Evolutionary conservation across 2,888 invertebrate species (phyloP), one percentile per base, ranked within the genome.

Genomic region (Ochropleura leucogaster): DNA sequence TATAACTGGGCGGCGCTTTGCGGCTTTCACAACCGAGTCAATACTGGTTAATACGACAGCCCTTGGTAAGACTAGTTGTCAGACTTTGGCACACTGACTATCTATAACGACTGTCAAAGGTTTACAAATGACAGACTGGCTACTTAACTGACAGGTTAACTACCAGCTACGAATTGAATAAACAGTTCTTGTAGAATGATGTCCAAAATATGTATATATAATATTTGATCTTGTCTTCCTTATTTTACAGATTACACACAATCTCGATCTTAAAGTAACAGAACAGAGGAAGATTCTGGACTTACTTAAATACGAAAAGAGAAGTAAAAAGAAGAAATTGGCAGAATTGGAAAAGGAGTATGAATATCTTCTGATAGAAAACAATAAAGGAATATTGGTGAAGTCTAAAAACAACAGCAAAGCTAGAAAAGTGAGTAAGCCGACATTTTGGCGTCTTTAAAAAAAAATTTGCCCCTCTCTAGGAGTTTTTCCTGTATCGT

Each of bases 221-320:
- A n/a, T n/a, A n/a, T n/a, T n/a, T n/a, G n/a, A n/a, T n/a, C n/a
- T n/a, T n/a, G n/a, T n/a, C n/a, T n/a, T n/a, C n/a, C 4, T 65
- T 16, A 53, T 60, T 84, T 89, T 57, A 14, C 89, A 96, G 96
- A 93, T 96, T 80, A 93, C 93, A 63, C 93, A 95, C 86, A 95
- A 97, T 80, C 92, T 98, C 74, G 98, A 98, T 88, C 92, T 98
- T 12, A 98, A 98, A 93, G 97, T 97, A 42, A 97, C 97, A 80
- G 98, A 98, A 87, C 97, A 97, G 87, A 96, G 97, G 64, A 98
- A 98, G 91, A 97, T 97, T 88, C 92, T 98, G 77, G 98, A 98
- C 94, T 93, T 98, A 67, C 91, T 98, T 42, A 97, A 97, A 83
- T 98, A 98, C 92, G 97, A 97, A 82, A 97, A 97, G 74, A 97